Conservation (phyloP, 2,113 vertebrate species). For the Chaenocephalus aceratus region DNA sequence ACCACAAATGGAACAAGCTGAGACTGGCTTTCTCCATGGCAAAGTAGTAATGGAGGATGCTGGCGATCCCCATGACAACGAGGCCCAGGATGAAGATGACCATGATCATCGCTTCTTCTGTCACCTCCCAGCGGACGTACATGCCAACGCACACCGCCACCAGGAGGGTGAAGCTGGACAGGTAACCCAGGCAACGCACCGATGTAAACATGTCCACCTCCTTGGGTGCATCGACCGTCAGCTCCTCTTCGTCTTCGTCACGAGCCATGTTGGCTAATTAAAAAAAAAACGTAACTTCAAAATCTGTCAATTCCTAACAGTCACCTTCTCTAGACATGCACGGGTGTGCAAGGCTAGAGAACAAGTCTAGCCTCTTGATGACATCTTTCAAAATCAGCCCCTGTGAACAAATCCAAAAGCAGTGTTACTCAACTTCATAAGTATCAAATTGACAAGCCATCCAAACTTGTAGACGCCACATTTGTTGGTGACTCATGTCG, state of each 20-base stretch:
- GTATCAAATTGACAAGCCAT: neutral
- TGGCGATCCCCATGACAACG: constrained; percentile 95
- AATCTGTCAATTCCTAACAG: neutral
- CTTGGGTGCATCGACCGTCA: constrained; percentile 57
- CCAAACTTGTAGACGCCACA: neutral
- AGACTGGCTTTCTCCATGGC: constrained; percentile 95
- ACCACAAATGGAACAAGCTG: constrained; percentile 96
- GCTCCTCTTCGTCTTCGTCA: constrained; percentile 86
- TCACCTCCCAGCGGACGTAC: constrained; percentile 97
- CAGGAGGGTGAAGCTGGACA: constrained; percentile 91
- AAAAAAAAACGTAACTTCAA: neutral
- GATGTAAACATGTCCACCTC: constrained; percentile 92
- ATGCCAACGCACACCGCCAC: constrained; percentile 95
- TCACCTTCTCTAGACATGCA: neutral
- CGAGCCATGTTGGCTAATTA: constrained; percentile 86
- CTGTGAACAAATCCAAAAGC: constrained; percentile 39
- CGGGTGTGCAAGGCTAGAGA: constrained; percentile 18
- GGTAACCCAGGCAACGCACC: constrained; percentile 92
- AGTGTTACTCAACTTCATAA: neutral
- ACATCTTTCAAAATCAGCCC: constrained; percentile 62
- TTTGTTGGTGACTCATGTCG: neutral
- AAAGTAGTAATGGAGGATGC: constrained; percentile 98
- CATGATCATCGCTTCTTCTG: constrained; percentile 90
- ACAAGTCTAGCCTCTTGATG: constrained; percentile 23
- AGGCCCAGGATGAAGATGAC: constrained; percentile 98